A percentile compares a stretch with the other conserved stretches of the same genome.
phyloP scores from a whole-genome alignment of 2,113 vertebrate species.

The Daboia siamensis region DNA sequence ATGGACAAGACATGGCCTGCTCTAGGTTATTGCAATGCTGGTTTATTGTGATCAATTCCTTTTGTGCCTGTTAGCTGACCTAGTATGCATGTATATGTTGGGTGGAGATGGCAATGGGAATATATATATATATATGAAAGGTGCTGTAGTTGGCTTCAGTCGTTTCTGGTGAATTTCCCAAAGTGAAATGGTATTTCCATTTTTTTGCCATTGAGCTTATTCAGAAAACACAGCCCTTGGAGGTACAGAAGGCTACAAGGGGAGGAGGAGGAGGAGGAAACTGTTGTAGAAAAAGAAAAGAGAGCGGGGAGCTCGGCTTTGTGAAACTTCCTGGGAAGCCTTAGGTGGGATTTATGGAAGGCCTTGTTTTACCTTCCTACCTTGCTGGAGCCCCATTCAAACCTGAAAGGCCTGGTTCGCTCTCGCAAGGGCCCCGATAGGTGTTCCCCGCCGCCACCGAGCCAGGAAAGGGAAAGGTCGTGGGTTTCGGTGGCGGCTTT shows the following conservation, averaged over 20 bases:
- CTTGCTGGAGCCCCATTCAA: conserved; percentile 67
- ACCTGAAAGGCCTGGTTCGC: conserved; percentile 71
- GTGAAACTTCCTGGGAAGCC: background rate
- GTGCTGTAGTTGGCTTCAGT: background rate
- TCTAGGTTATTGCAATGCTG: background rate
- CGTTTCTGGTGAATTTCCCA: background rate
- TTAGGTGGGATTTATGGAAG: background rate
- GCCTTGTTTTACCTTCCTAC: background rate
- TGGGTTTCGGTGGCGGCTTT: conserved; percentile 75
- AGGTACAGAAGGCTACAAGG: background rate
- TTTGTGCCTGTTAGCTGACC: background rate
- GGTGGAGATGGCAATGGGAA: background rate
- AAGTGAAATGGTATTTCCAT: background rate
- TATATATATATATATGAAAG: background rate
- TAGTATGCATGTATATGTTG: background rate
- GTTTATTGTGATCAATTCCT: background rate
- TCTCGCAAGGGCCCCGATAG: background rate
- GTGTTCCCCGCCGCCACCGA: background rate
- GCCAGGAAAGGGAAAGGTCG: conserved; percentile 66
- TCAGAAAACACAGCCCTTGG: background rate
- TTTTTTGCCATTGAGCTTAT: background rate
- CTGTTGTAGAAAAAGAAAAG: background rate
- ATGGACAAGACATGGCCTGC: background rate
- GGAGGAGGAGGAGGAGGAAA: background rate
- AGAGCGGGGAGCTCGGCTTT: background rate